These are phyloP conservation scores for Nyctibius bracteatus DNA, from an alignment of 2,113 vertebrate genomes.

Conservation along the genomic window DNA sequence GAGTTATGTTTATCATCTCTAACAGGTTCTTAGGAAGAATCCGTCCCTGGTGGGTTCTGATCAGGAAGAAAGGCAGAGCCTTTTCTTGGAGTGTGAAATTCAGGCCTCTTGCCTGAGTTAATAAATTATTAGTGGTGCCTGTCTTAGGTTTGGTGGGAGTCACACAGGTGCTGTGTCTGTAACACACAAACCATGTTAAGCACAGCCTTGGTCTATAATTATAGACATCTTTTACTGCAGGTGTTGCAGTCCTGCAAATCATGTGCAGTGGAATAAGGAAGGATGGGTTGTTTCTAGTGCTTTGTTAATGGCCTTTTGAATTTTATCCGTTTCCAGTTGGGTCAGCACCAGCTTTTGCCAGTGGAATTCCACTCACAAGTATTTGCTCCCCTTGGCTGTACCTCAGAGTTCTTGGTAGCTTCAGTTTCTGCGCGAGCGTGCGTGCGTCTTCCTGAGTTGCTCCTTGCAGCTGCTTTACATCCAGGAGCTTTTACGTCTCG, in stretches of 20 bases:
- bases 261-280: not conserved
- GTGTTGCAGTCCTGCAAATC: not conserved
- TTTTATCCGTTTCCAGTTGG: not conserved
- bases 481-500: not conserved
- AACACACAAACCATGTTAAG: not conserved
- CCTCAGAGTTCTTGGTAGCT: not conserved
- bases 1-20: not conserved
- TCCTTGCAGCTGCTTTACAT: not conserved
- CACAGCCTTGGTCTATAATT: no score
- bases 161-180: not conserved
- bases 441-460: not conserved
- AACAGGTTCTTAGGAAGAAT: not conserved
- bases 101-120: not conserved
- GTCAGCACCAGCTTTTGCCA: not conserved
- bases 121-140: not conserved
- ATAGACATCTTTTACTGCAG: not conserved
- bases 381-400: not conserved
- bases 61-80: not conserved
- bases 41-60: not conserved
- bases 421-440: not conserved
- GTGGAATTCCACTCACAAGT: rapidly evolving
- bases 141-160: not conserved
- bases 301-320: not conserved
- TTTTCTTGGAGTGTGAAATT: not conserved
- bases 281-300: not conserved